Evolutionary conservation across 2,797 vertebrate species (phyloP), one percentile per base, ranked within the genome.

Genomic region (Basileuterus tristriatus): DNA sequence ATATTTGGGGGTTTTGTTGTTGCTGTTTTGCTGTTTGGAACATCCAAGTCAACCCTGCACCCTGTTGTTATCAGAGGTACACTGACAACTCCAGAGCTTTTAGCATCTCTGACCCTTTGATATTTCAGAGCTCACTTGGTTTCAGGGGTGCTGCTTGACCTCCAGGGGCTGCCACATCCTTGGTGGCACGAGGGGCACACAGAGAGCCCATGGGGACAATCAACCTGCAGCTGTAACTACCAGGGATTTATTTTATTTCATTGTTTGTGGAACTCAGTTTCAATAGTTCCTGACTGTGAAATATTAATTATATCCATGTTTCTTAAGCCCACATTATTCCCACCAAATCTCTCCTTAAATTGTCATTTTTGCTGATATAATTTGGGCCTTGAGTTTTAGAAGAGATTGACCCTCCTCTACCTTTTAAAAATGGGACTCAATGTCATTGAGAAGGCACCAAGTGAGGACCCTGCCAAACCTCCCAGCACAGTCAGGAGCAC

Each of bases 31-130:
- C 30, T 49, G 32, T 62, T 74, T 23, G 39, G 32, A 20, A 3
- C 0, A 16, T 0, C 3, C 34, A 8, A 56, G 15, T 20, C 7
- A 44, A 3, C 29, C 2, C 34, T 0, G 24, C 0, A 4, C 50
- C 23, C 32, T 4, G n/a, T 1, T 17, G 41, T 7, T n/a, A 1
- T 2, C n/a, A 18, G 7, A 32, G 58, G 11, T 9, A 0, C 58
- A 5, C 47, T 5, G 58, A 74, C 22, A 20, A 0, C 67, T 41
- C 75, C 78, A 64, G 58, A 3, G 9, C 15, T 8, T 46, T 29
- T 2, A 27, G 19, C 32, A 8, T 14, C 6, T 18, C 1, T 0
- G 3, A 9, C 24, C 68, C 39, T n/a, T 29, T 21, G 68, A 12
- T 32, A 2, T 77, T 53, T 32, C 90, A 70, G n/a, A 41, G 47